Conservation (phyloP, 2,113 vertebrate genomes). For the Dryoscopus gambensis region DNA sequence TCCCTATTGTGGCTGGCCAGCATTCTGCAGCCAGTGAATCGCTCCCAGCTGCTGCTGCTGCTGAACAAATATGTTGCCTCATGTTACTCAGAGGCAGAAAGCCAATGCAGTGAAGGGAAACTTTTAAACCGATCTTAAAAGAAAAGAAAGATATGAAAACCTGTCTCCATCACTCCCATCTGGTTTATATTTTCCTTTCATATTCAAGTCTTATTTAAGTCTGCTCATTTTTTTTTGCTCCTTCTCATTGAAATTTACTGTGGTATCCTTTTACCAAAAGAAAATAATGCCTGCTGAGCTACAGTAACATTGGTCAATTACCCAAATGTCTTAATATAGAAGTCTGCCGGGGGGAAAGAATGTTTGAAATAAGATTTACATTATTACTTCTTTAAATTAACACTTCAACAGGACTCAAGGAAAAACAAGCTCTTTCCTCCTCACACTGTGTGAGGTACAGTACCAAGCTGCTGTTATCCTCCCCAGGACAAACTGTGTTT, state of each 20-base stretch:
- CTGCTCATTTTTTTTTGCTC: background rate
- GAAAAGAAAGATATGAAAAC: conserved; percentile 75
- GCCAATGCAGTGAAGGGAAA: conserved; percentile 71
- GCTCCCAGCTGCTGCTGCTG: conserved; percentile 42
- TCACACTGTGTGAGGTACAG: conserved; percentile 38
- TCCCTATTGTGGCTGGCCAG: background rate
- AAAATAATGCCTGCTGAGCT: conserved; percentile 58
- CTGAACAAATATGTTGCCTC: conserved; percentile 70
- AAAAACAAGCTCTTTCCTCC: conserved; percentile 37
- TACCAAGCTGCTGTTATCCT: background rate
- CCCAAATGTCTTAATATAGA: conserved; percentile 40
- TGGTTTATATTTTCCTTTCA: conserved; percentile 70
- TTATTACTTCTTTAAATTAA: conserved; percentile 64
- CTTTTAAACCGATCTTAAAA: conserved; percentile 75
- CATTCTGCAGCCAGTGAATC: background rate
- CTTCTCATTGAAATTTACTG: conserved; percentile 32
- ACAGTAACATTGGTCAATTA: conserved; percentile 30
- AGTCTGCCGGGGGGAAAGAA: background rate
- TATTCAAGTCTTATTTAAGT: conserved; percentile 34
- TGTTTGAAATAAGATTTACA: conserved; percentile 55
- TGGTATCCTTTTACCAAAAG: conserved; percentile 51
- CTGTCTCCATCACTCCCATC: conserved; percentile 77
- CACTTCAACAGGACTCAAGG: conserved; percentile 33
- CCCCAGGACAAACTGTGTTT: background rate
- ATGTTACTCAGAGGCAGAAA: conserved; percentile 69